Conservation (phyloP, 2,888 invertebrate genomes). For the Lepas anatifera region DNA sequence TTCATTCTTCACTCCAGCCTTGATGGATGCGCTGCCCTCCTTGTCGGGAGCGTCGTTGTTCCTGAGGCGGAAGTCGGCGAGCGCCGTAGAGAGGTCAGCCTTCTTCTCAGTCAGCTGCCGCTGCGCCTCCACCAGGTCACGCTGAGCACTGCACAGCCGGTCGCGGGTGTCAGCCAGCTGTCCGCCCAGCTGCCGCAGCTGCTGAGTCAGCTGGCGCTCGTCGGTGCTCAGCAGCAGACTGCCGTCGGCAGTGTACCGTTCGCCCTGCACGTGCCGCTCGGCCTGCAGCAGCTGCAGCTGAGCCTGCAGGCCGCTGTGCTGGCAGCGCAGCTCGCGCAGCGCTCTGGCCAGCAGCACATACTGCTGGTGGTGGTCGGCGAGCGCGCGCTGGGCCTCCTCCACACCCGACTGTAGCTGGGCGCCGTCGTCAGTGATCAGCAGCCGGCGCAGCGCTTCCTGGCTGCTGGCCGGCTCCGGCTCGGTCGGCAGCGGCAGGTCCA, state of each 20-base stretch:
- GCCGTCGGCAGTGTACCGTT: neutral
- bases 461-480: neutral
- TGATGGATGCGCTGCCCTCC: neutral
- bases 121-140: neutral
- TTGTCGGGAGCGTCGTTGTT: neutral
- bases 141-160: neutral
- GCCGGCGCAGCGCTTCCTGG: conserved; percentile 6
- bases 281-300: neutral
- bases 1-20: neutral
- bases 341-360: neutral
- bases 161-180: neutral
- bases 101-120: neutral
- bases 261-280: conserved; percentile 6
- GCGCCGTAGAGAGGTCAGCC: neutral
- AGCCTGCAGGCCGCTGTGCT: neutral
- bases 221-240: neutral
- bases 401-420: neutral
- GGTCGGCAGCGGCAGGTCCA: neutral
- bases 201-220: neutral
- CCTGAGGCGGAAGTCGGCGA: neutral
- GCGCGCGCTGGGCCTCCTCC: neutral
- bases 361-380: neutral
- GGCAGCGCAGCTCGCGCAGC: conserved; percentile 4
- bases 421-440: neutral
- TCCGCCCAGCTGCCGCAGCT: neutral